Conservation (phyloP, 2,888 invertebrate species). For the Sycophila texana region DNA sequence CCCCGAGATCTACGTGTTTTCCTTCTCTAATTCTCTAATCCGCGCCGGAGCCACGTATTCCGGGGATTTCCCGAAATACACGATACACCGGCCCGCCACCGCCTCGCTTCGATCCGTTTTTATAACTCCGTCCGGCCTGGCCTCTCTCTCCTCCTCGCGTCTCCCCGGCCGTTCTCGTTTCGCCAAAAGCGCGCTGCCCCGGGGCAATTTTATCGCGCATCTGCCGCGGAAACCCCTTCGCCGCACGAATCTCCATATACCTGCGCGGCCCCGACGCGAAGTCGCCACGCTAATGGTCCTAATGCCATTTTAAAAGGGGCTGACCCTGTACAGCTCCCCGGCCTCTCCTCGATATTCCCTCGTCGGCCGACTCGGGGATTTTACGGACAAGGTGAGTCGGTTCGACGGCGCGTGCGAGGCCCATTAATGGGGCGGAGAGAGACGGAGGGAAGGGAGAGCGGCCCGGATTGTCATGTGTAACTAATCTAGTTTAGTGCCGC, state of each 20-base stretch:
- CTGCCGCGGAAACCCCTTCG: slow-evolving; percentile 9
- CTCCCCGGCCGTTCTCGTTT: background rate
- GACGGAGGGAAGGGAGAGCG: background rate
- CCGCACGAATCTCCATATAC: background rate
- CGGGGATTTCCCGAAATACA: slow-evolving; percentile 5
- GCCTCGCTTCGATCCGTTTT: slow-evolving; percentile 10
- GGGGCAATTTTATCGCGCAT: slow-evolving; percentile 8
- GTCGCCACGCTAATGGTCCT: slow-evolving; percentile 40
- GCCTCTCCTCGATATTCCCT: no score
- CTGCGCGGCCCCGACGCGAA: slow-evolving; percentile 3
- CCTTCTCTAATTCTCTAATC: slow-evolving; percentile 11
- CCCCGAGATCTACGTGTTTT: slow-evolving; percentile 7
- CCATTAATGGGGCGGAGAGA: no score
- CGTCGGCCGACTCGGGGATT: background rate
- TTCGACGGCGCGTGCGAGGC: background rate
- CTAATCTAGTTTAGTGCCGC: no score
- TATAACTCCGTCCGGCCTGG: background rate
- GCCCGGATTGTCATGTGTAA: background rate
- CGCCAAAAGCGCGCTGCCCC: background rate
- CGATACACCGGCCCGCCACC: background rate
- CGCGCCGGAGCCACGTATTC: background rate
- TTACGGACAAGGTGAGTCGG: background rate
- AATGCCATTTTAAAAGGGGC: slow-evolving; percentile 49
- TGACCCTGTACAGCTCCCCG: background rate
- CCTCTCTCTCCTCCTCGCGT: background rate